Base-by-base conservation (phyloP, 30 jellyfish, hydroid and myxozoan genomes). In the Pseudorhiza aurosa region DNA sequence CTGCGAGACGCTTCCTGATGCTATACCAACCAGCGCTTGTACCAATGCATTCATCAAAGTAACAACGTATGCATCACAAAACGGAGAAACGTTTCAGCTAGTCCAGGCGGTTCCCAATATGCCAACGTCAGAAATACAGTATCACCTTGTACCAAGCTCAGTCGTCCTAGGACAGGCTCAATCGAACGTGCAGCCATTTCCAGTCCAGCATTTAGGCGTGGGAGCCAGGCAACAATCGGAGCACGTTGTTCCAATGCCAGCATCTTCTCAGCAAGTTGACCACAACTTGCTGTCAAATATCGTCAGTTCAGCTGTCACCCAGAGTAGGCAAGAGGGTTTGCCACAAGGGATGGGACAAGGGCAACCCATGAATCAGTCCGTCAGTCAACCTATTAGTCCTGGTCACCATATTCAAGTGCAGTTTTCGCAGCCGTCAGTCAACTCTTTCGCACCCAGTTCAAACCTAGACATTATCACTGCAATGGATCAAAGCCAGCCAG, bases 31-130 rank as follows among this genome's bases (percentile, higher is more conserved):
- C 24, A 82, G 67, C 35, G 31, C 72, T 19, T 22, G 63, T 68
- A 46, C 65, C 11, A 60, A 50, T 27, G 59, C 96, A 15, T 74
- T 83, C 32, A 72, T 84, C 67, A 87, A 85, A 35, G 95, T 92
- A 29, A 78, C 96, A 17, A 82, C 96, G 22, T 83, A 82, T 68
- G 95, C 98, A 7, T 36, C 96, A 9, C 96, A 59, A 27, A 82
- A 72, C 26, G 96, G 96, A 3, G 87, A 82, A 47, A 82, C 98
- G 6, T 92, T 83, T 65, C 98, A 92, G 58, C 75, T 92, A 49
- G 87, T 92, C 5, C 96, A 92, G 58, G 88, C 96, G 7, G 90
- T 92, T 12, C 96, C 97, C 9, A 75, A 73, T 29, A 0, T 69
- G 45, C 85, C 68, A 25, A 87, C 74, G 7, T 40, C 75, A 8